These are phyloP conservation scores for Philotrypesis tridentata DNA, from an alignment of 1,140 invertebrate species.

Conservation along the genomic window DNA sequence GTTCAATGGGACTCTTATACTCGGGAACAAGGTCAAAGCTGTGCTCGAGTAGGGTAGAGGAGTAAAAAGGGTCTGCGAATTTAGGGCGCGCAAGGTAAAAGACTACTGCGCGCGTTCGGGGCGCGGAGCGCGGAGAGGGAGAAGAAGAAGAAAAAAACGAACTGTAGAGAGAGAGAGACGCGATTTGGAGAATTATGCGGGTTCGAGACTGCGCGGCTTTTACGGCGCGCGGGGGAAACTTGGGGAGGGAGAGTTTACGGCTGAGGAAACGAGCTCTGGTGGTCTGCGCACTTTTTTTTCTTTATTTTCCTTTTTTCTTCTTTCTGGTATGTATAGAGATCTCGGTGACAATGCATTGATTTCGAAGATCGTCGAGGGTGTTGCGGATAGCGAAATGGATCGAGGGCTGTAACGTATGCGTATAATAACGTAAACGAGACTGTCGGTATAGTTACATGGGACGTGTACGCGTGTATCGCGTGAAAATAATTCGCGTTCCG, in stretches of 20 bases:
- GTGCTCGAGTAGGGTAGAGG: background rate
- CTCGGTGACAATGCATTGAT: too few relatives aligned
- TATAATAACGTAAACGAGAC: too few relatives aligned
- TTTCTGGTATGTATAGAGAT: too few relatives aligned
- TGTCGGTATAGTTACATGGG: too few relatives aligned
- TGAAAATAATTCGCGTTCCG: constrained; percentile 1
- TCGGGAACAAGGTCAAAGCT: constrained; percentile 14
- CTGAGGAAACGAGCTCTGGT: background rate
- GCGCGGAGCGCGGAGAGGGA: too few relatives aligned
- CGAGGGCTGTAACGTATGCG: too few relatives aligned
- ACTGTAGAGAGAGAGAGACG: background rate
- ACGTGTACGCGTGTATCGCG: background rate
- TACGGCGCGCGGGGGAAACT: background rate
- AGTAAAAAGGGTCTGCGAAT: constrained; percentile 5
- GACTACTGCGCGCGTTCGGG: background rate
- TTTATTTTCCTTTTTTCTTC: too few relatives aligned
- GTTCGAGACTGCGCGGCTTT: background rate
- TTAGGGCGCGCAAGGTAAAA: background rate
- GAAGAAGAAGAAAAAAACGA: background rate
- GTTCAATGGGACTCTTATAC: constrained; percentile 7
- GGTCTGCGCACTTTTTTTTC: too few relatives aligned
- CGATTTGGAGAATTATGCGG: constrained; percentile 11
- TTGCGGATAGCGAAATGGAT: too few relatives aligned
- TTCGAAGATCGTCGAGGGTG: too few relatives aligned
- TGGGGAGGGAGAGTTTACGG: background rate